Evolutionary conservation across 2,113 vertebrate species (phyloP).

Genomic region (Embiotoca jacksoni): DNA sequence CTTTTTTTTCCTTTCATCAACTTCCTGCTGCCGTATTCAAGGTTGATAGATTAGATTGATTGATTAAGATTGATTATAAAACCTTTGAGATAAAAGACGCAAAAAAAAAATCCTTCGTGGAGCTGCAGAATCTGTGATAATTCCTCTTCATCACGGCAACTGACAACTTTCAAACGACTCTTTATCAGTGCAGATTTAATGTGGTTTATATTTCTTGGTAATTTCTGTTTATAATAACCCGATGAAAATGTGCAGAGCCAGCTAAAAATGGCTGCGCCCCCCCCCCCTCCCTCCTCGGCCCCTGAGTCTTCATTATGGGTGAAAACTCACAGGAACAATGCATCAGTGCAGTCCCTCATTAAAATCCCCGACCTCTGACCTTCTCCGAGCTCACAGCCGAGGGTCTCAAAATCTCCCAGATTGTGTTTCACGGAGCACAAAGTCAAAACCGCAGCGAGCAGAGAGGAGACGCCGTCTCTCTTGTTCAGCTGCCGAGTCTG

Average conservation of each 20-base stretch:
- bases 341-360: conserved; percentile 49
- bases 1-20: no score
- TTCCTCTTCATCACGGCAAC: no score
- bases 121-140: not conserved
- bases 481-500: no score
- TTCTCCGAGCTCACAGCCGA: conserved; percentile 38
- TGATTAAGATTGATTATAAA: not conserved
- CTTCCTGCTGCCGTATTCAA: not conserved
- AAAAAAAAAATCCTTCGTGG: not conserved
- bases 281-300: not conserved
- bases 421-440: conserved; percentile 12
- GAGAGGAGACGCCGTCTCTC: no score
- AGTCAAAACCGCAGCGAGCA: not conserved
- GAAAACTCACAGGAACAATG: not conserved
- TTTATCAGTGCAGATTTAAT: not conserved
- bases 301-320: not conserved
- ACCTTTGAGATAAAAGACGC: not conserved
- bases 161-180: no score
- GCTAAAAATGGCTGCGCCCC: not conserved
- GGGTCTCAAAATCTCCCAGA: conserved; percentile 54
- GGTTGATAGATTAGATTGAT: not conserved
- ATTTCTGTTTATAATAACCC: no score
- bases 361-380: conserved; percentile 56
- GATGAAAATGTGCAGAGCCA: not conserved
- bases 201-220: no score